Percentiles rank a stretch among this genome's conserved stretches.
These are phyloP conservation scores for Brachionichthys hirsutus DNA, from an alignment of 2,113 vertebrate species.

Conservation along the genomic window DNA sequence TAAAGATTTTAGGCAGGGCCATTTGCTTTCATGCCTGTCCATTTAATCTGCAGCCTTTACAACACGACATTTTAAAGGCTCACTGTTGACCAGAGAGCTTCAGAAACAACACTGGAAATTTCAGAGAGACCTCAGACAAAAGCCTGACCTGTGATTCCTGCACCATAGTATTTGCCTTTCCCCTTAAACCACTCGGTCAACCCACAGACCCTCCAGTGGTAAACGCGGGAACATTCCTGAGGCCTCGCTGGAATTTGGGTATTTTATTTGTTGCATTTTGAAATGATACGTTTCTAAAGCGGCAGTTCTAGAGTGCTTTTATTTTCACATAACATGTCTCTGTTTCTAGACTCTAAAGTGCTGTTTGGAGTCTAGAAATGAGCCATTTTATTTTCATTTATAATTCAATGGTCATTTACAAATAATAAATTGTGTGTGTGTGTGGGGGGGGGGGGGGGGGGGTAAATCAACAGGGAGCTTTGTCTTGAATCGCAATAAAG, in stretches of 20 bases:
- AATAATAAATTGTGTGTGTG: constrained; percentile 51
- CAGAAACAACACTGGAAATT: constrained; percentile 31
- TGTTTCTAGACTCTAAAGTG: constrained; percentile 7
- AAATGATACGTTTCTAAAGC: constrained; percentile 43
- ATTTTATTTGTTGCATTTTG: constrained; percentile 39
- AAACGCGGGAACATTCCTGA: constrained; percentile 13
- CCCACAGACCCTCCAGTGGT: constrained; percentile 23
- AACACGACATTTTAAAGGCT: constrained; percentile 15
- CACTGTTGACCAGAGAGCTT: constrained; percentile 34
- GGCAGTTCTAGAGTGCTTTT: constrained; percentile 33
- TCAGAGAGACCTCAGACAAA: constrained; percentile 13
- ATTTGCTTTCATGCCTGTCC: constrained; percentile 5
- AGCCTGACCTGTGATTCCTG: constrained; percentile 15
- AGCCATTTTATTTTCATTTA: constrained; percentile 22
- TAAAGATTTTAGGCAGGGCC: constrained; percentile 17
- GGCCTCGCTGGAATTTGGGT: constrained; percentile 42
- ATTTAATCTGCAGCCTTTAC: constrained; percentile 25
- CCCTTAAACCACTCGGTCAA: constrained; percentile 30
- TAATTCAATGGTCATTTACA: constrained; percentile 28
- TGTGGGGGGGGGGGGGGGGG: constrained; percentile 41
- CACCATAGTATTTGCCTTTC: constrained; percentile 44
- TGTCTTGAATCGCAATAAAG: constrained; percentile 52
- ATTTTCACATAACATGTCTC: constrained; percentile 41
- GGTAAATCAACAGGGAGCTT: constrained; percentile 39
- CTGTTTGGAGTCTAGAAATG: constrained; percentile 32